phyloP scores from a whole-genome alignment of 2,888 invertebrate species.

The Sycophila texana region DNA sequence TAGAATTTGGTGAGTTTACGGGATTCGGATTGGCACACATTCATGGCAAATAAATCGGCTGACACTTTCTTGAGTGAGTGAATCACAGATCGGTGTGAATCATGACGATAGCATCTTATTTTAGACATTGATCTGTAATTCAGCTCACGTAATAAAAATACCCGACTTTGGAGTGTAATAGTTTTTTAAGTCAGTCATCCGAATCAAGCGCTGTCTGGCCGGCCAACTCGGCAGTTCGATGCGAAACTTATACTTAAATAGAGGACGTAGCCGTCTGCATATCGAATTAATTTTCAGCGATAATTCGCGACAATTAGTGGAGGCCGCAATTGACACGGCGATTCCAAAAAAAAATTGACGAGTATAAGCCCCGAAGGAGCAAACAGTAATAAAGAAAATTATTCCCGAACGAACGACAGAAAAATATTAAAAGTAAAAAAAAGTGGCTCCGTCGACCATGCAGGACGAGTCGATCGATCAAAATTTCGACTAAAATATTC shows the following conservation, averaged over 20 bases:
- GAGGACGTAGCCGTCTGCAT: slow-evolving; percentile 1
- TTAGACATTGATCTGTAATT: slow-evolving; percentile 32
- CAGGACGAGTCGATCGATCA: neutral
- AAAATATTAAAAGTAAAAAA: neutral
- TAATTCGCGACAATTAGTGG: slow-evolving; percentile 20
- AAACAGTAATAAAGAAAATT: no score
- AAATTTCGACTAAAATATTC: neutral
- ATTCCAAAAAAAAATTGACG: neutral
- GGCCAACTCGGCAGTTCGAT: slow-evolving; percentile 4
- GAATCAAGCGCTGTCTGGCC: neutral
- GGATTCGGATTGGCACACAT: neutral
- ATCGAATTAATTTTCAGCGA: slow-evolving; percentile 24
- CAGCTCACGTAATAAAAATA: slow-evolving; percentile 16
- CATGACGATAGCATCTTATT: neutral
- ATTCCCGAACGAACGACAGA: neutral
- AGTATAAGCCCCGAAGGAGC: neutral
- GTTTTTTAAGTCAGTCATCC: slow-evolving; percentile 12
- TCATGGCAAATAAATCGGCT: neutral
- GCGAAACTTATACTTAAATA: slow-evolving; percentile 33
- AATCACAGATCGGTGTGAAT: slow-evolving; percentile 17
- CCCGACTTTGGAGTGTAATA: neutral
- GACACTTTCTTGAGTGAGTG: slow-evolving; percentile 7
- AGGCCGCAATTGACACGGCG: neutral
- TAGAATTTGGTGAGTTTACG: no score
- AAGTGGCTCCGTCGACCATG: neutral